Conservation (phyloP, 1,140 invertebrate genomes). For the Neomicropteryx cornuta region DNA sequence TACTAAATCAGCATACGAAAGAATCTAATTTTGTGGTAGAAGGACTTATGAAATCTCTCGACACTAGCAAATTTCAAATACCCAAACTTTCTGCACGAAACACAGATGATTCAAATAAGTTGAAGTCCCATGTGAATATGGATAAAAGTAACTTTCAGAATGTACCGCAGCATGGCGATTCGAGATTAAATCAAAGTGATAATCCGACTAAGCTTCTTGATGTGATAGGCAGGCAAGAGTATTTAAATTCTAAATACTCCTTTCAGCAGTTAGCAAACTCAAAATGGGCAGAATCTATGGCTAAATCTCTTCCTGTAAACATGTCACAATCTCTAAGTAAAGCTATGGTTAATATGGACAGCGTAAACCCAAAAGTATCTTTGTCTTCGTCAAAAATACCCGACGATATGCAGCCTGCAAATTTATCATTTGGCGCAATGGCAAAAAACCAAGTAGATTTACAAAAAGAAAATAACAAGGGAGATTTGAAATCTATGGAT, state of each 20-base stretch:
- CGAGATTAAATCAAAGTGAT: no score
- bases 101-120: constrained; percentile 20
- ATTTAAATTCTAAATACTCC: constrained; percentile 11
- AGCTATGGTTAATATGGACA: no score
- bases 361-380: no score
- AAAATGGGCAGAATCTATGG: constrained; percentile 12
- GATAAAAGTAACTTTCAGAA: constrained; percentile 11
- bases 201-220: constrained; percentile 9
- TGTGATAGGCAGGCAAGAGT: constrained; percentile 12
- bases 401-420: constrained; percentile 8
- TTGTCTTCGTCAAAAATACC: constrained; percentile 9
- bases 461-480: constrained; percentile 11
- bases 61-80: constrained; percentile 74
- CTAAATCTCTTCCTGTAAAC: constrained; percentile 10
- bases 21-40: constrained; percentile 52
- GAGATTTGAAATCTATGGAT: constrained; percentile 9
- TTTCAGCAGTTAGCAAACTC: constrained; percentile 13
- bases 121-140: constrained; percentile 8
- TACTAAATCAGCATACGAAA: constrained; percentile 40
- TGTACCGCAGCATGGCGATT: no score
- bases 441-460: constrained; percentile 11
- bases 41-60: constrained; percentile 63
- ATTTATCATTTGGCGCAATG: constrained; percentile 11
- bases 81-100: constrained; percentile 60
- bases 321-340: no score